Percentiles rank a stretch among this genome's conserved stretches.
These are phyloP conservation scores for Cirrhinus mrigala DNA, from an alignment of 2,797 vertebrate species.

Conservation along the genomic window DNA sequence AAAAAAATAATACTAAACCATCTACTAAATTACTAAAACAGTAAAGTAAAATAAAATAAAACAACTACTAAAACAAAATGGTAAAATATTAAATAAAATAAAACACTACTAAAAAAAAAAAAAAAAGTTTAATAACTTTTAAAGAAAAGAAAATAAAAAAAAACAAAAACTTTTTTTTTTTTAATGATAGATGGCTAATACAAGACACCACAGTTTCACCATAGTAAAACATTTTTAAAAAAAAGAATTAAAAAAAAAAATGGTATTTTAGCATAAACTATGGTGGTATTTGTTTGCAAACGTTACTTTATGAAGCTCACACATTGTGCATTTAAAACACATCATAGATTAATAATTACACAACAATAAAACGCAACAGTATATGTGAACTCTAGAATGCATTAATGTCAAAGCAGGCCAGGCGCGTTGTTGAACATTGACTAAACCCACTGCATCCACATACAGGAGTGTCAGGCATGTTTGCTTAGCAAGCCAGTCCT, in stretches of 20 bases:
- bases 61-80: too few species aligned
- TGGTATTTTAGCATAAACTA: background rate
- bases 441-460: constrained; percentile 17
- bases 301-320: background rate
- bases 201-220: background rate
- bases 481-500: constrained; percentile 63
- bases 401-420: constrained; percentile 27
- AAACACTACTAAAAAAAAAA: too few species aligned
- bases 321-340: background rate
- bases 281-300: background rate
- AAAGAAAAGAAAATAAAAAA: too few species aligned
- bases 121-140: too few species aligned
- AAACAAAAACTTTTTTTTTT: too few species aligned
- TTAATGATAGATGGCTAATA: background rate
- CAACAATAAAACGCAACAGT: background rate
- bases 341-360: background rate
- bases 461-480: constrained; percentile 60
- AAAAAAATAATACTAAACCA: too few species aligned
- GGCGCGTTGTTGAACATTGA: constrained; percentile 65
- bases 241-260: background rate
- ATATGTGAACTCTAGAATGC: background rate
- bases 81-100: too few species aligned
- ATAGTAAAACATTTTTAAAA: too few species aligned
- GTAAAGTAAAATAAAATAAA: too few species aligned
- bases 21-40: too few species aligned